Percentiles rank a stretch among this genome's conserved stretches.
These are phyloP conservation scores for Nephrotoma flavescens DNA, from an alignment of 2,888 invertebrate species.

Conservation along the genomic window DNA sequence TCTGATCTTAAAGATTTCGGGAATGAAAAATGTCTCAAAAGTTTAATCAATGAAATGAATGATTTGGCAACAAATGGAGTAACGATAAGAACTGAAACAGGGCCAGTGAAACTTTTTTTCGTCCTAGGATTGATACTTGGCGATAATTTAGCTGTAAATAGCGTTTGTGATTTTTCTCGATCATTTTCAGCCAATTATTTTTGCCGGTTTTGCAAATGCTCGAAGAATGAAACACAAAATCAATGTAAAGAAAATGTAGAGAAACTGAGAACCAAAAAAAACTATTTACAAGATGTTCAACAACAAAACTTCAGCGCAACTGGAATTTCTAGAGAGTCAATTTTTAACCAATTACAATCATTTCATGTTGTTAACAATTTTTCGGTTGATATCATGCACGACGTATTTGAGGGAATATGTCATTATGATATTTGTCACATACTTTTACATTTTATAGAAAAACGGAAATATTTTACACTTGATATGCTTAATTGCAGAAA, in stretches of 20 bases:
- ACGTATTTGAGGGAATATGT: neutral
- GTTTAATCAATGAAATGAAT: conserved; percentile 7
- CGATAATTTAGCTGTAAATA: conserved; percentile 7
- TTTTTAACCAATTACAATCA: conserved; percentile 5
- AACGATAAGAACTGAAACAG: neutral
- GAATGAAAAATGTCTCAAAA: conserved; percentile 7
- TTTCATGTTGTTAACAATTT: conserved; percentile 5
- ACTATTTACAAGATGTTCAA: neutral
- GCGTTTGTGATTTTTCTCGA: conserved; percentile 3
- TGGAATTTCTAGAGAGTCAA: conserved; percentile 4
- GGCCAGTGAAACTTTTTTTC: neutral
- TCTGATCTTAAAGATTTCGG: conserved; percentile 7
- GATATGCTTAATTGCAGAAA: conserved; percentile 6
- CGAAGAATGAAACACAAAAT: neutral
- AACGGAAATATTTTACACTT: conserved; percentile 2
- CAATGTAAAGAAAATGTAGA: neutral
- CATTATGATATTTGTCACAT: neutral
- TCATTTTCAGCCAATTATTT: conserved; percentile 6
- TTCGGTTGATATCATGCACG: neutral
- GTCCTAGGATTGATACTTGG: conserved; percentile 7
- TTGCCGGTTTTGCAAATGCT: conserved; percentile 7
- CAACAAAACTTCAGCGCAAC: neutral
- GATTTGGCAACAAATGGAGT: conserved; percentile 4
- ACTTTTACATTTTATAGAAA: conserved; percentile 6
- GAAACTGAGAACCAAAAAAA: neutral